phyloP scores from a whole-genome alignment of 2,888 invertebrate species.

The Scaptomyza caliginosa region DNA sequence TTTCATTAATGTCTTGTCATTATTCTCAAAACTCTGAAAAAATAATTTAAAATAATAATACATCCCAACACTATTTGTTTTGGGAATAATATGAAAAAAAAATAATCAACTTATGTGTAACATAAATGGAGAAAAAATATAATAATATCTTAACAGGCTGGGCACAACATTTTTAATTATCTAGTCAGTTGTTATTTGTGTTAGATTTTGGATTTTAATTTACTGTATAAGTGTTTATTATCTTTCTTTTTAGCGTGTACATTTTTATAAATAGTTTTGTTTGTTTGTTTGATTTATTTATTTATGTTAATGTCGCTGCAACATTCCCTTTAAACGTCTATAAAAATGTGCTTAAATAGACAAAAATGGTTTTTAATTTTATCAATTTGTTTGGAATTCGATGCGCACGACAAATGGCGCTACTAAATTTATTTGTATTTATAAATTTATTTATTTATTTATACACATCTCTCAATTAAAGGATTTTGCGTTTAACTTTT shows the following conservation, averaged over 20 bases:
- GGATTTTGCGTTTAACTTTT: constrained; percentile 67
- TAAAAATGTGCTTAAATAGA: constrained; percentile 80
- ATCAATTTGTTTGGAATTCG: constrained; percentile 35
- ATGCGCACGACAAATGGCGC: constrained; percentile 40
- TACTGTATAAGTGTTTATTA: constrained; percentile 66
- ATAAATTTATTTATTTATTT: constrained; percentile 42
- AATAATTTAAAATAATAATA: not conserved
- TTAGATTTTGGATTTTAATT: constrained; percentile 52
- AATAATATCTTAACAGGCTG: constrained; percentile 26
- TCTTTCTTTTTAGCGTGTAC: constrained; percentile 75
- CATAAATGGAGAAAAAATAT: not conserved
- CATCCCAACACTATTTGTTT: not conserved
- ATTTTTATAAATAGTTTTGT: constrained; percentile 72
- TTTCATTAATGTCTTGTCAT: constrained; percentile 48
- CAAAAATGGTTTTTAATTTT: constrained; percentile 75
- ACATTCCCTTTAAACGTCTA: constrained; percentile 67
- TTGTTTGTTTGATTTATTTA: constrained; percentile 21
- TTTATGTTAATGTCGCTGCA: constrained; percentile 41
- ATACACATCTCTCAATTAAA: constrained; percentile 65
- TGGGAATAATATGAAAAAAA: constrained; percentile 1
- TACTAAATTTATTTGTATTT: constrained; percentile 49
- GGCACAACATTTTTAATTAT: constrained; percentile 36
- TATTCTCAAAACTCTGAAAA: constrained; percentile 5
- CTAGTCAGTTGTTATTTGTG: constrained; percentile 7
- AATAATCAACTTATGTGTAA: constrained; percentile 7